These are phyloP conservation scores for Molorchus minor DNA, from an alignment of 2,888 invertebrate species.

Conservation along the genomic window DNA sequence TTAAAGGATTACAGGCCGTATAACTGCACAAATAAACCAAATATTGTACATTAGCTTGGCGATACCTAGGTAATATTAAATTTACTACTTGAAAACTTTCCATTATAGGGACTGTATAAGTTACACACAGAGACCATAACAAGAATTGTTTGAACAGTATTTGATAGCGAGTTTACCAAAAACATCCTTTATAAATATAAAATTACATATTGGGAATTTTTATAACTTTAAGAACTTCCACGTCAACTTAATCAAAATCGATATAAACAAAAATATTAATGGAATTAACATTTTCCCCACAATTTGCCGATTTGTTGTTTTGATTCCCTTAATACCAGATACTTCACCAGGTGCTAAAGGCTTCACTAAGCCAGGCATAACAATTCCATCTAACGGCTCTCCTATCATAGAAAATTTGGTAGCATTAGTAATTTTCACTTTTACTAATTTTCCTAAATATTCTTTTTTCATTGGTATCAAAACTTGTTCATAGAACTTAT, in stretches of 20 bases:
- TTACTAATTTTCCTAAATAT: conserved; percentile 84
- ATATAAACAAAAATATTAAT: conserved; percentile 59
- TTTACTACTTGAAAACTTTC: too few species aligned
- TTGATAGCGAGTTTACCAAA: too few species aligned
- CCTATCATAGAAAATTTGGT: conserved; percentile 84
- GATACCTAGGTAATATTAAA: too few species aligned
- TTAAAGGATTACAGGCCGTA: too few species aligned
- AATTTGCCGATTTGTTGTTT: conserved; percentile 28
- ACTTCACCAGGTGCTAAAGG: conserved; percentile 68
- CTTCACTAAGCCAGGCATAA: conserved; percentile 64
- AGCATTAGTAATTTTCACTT: conserved; percentile 75
- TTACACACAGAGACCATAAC: too few species aligned
- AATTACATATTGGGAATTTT: background rate
- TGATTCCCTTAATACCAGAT: conserved; percentile 62
- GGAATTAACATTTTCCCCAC: conserved; percentile 37
- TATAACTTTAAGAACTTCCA: conserved; percentile 43
- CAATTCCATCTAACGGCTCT: conserved; percentile 68
- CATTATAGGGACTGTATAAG: too few species aligned
- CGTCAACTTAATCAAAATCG: conserved; percentile 62
- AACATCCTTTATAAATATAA: too few species aligned
- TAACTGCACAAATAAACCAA: too few species aligned
- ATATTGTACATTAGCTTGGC: too few species aligned
- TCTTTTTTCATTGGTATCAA: conserved; percentile 80
- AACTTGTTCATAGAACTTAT: conserved; percentile 94
- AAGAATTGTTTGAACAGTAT: too few species aligned